Evolutionary conservation across 1,140 invertebrate species (phyloP), one percentile per base, ranked within the genome.

Genomic region (Phymastichus coffea): DNA sequence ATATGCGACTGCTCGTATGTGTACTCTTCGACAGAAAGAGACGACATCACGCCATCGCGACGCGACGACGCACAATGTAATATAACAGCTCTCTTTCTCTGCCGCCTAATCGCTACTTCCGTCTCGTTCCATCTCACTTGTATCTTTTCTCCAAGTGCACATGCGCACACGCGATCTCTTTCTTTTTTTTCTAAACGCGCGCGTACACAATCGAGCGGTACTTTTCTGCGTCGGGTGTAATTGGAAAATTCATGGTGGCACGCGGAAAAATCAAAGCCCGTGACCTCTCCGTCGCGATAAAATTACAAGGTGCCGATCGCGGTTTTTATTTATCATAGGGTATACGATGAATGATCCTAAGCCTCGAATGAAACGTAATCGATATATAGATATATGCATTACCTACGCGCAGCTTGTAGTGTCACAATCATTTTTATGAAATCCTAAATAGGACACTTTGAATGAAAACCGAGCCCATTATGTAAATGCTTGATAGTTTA

Each of bases 11-110:
- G n/a, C n/a, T n/a, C n/a, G n/a, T n/a, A n/a, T n/a, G n/a, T n/a
- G n/a, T n/a, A n/a, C n/a, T n/a, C 57, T 59, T 28, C 46, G 52
- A 61, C 51, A 76, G 70, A 74, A 75, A 76, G 64, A 68, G 66
- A 67, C 62, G 57, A 65, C 67, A 66, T 63, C 63, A 61, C 51
- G 75, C 72, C 72, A 75, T 77, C 63, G 68, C 66, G 67, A 60
- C 55, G 64, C 67, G 67, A 30, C 55, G 43, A 69, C 65, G 60
- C 55, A 75, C 73, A 75, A 76, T 78, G 65, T 68, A 76, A 78
- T 74, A 74, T 69, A 73, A 71, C 68, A 73, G 70, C 71, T 77
- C n/a, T n/a, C 77, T 78, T 78, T 78, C 76, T 79, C 76, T 68
- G 66, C 57, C 66, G 72, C 65, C 70, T 78, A 79, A 79, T 77